Conservation (phyloP, 1,140 invertebrate species). For the Drosophila novamexicana region DNA sequence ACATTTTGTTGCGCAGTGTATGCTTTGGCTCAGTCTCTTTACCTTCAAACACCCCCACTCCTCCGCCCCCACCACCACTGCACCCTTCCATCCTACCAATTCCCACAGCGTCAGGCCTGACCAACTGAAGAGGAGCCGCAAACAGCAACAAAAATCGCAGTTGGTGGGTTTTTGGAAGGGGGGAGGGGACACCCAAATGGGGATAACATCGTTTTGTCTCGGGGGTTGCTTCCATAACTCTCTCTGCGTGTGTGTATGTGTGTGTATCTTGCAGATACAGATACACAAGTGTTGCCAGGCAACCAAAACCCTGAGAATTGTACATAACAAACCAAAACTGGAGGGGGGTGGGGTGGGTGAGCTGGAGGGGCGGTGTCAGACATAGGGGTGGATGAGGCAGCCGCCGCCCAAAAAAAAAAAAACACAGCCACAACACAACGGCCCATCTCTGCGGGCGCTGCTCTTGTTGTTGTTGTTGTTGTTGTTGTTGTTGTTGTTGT, state of each 20-base stretch:
- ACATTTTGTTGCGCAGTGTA: not conserved
- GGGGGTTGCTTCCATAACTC: slow-evolving; percentile 20
- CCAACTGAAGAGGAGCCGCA: slow-evolving; percentile 40
- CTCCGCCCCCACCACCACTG: no score
- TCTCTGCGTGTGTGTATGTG: not conserved
- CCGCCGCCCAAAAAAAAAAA: not conserved
- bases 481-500: not conserved
- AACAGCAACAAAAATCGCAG: not conserved
- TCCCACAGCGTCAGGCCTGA: slow-evolving; percentile 11
- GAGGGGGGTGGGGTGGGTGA: not conserved
- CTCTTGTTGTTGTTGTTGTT: not conserved
- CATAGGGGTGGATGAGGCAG: slow-evolving; percentile 60
- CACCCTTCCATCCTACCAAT: not conserved
- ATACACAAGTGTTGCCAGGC: slow-evolving; percentile 69
- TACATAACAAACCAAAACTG: slow-evolving; percentile 79
- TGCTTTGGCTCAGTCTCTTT: not conserved
- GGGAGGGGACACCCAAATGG: slow-evolving; percentile 20
- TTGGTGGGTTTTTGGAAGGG: not conserved
- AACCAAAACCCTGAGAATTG: slow-evolving; percentile 71
- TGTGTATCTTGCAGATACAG: slow-evolving; percentile 59
- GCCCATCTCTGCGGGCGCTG: slow-evolving; percentile 8
- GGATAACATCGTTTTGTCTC: slow-evolving; percentile 44
- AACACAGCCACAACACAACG: not conserved
- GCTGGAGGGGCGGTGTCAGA: not conserved
- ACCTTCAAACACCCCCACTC: not conserved